Base-by-base conservation (phyloP, 2,888 invertebrate species). In the Erannis defoliaria region DNA sequence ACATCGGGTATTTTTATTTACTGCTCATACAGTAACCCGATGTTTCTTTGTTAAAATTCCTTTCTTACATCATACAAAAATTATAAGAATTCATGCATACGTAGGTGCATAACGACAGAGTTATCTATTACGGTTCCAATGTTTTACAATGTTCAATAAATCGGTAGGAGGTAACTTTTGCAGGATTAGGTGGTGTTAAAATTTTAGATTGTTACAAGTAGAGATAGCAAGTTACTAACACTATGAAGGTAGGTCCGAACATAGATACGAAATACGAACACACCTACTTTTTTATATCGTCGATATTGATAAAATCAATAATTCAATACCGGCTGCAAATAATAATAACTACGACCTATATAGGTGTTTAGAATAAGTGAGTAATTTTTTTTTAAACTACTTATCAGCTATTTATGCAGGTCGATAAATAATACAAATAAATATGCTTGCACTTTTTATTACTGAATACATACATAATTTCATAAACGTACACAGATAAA, bases 381-480 rank as follows among this genome's bases (percentile, higher is more conserved):
- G 10, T 38, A 18, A 9, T 6, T 26, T 6, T 6, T 26, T 26
- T 26, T 6, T 1, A 26, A 6, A 4, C 4, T 26, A 26, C 26
- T 8, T 12, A 12, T 10, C 33, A 10, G n/a, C 0, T 10, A n/a
- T 12, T 0, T 33, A n/a, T 12, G 9, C n/a, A 9, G 31, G 12
- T 48, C 10, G 16, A 18, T 26, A 45, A 43, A 57, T 37, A 57
- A 49, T 38, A 63, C 33, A n/a, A 21, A 10, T 16, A 19, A 10
- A 48, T 42, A 29, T 54, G 56, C 62, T 62, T 62, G 56, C 53
- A 57, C 29, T 38, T 56, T 56, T 62, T 57, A 62, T 57, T 56
- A 31, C 31, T 53, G 46, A 53, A 62, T 62, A 62, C 46, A 62
- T 54, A 62, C 48, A 56, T 61, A 62, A 29, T 62, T 63, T 37